Conservation (phyloP, 2,797 vertebrate genomes). For the Argyrosomus regius region DNA sequence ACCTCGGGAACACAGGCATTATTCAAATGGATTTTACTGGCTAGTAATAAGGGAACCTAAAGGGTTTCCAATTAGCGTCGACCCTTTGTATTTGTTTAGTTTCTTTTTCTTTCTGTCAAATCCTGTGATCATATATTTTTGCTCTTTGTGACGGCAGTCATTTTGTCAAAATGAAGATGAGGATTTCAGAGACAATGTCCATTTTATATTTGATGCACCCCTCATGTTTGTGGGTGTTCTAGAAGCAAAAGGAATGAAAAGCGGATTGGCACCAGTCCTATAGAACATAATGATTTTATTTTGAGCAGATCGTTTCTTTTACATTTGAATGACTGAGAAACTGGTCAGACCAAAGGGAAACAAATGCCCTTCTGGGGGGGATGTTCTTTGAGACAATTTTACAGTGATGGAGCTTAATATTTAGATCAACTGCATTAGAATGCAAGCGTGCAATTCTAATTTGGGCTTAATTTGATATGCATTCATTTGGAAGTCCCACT, state of each 20-base stretch:
- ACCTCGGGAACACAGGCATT: conserved; percentile 38
- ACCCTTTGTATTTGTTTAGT: conserved; percentile 33
- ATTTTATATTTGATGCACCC: conserved; percentile 31
- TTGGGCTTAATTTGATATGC: conserved; percentile 78
- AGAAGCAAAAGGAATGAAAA: conserved; percentile 22
- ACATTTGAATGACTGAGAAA: conserved; percentile 42
- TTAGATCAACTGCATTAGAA: conserved; percentile 60
- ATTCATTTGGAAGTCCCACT: conserved; percentile 60
- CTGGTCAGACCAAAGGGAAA: conserved; percentile 40
- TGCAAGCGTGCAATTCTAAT: conserved; percentile 67
- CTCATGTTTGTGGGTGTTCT: conserved; percentile 23
- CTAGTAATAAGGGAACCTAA: conserved; percentile 60
- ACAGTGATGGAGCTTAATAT: conserved; percentile 62
- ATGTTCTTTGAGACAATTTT: conserved; percentile 59
- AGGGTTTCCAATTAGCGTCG: conserved; percentile 68
- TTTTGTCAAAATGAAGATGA: conserved; percentile 50
- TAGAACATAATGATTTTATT: conserved; percentile 43
- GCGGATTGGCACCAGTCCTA: conserved; percentile 8
- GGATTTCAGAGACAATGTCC: conserved; percentile 16
- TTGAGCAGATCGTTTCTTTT: conserved; percentile 43
- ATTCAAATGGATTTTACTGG: conserved; percentile 57
- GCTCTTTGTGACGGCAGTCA: conserved; percentile 44
- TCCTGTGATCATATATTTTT: conserved; percentile 51
- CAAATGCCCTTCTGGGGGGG: conserved; percentile 31
- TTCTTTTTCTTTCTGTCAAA: conserved; percentile 9